phyloP scores from a whole-genome alignment of 2,113 vertebrate species.

The Gadus chalcogrammus region DNA sequence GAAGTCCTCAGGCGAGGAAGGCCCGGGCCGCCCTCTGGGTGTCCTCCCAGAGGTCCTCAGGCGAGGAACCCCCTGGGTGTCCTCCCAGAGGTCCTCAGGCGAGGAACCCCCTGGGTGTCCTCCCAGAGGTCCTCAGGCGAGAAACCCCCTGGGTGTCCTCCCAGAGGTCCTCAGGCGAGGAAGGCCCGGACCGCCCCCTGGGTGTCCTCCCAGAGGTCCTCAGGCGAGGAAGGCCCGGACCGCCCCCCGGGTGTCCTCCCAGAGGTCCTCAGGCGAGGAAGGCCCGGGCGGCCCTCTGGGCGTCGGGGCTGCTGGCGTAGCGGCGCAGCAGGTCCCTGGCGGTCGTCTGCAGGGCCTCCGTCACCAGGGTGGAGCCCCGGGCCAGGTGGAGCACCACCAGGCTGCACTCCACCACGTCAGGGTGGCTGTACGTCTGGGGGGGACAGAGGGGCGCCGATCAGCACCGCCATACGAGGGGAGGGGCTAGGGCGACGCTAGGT shows the following conservation, averaged over 20 bases:
- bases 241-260: conserved; percentile 43
- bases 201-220: neutral
- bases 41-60: neutral
- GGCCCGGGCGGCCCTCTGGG: conserved; percentile 47
- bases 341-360: conserved; percentile 49
- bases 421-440: conserved; percentile 80
- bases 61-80: too few species aligned
- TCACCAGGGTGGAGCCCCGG: conserved; percentile 42
- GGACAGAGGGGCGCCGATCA: too few species aligned
- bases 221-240: conserved; percentile 55
- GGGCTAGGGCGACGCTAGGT: neutral
- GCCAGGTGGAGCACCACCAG: conserved; percentile 80
- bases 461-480: neutral
- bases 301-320: conserved; percentile 29
- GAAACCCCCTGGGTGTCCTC: too few species aligned
- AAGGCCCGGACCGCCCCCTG: conserved; percentile 59
- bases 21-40: conserved; percentile 48
- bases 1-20: conserved; percentile 50
- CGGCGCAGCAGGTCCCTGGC: conserved; percentile 74
- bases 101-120: too few species aligned
- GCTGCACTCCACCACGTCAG: conserved; percentile 88
- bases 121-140: too few species aligned
- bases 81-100: conserved; percentile 8
- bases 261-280: conserved; percentile 52
- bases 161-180: conserved; percentile 26